phyloP scores from a whole-genome alignment of 2,888 invertebrate species.

The Phasia obesa region DNA sequence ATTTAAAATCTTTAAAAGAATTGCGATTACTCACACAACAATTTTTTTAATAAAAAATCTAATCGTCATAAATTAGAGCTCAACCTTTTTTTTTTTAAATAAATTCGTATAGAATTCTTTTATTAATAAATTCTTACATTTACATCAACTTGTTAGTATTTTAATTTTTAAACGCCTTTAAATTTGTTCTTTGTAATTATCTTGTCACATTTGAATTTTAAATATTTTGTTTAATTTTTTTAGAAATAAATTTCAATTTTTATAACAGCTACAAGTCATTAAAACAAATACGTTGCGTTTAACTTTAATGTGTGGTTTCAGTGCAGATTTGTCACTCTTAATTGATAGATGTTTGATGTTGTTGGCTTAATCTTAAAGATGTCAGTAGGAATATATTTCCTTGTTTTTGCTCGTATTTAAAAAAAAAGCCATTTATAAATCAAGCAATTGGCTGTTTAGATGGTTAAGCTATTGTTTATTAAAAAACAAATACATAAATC shows the following conservation, averaged over 20 bases:
- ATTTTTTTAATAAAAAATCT: no score
- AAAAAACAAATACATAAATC: neutral
- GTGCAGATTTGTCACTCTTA: conserved; percentile 39
- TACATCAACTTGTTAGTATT: neutral
- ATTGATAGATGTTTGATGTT: conserved; percentile 50
- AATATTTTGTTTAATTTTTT: conserved; percentile 35
- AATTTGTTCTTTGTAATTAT: conserved; percentile 33
- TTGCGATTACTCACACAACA: no score
- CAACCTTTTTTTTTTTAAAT: neutral
- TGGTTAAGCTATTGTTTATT: neutral
- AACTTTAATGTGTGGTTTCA: conserved; percentile 20
- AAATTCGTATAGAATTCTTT: neutral
- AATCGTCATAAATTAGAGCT: no score
- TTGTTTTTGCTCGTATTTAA: neutral
- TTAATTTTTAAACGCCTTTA: neutral
- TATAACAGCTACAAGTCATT: neutral
- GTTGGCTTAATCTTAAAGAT: conserved; percentile 37
- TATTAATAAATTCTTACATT: neutral
- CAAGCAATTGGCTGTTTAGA: conserved; percentile 12
- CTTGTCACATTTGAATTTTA: conserved; percentile 60
- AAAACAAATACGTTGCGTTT: neutral
- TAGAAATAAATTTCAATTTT: neutral
- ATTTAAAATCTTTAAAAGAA: no score
- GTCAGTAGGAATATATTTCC: conserved; percentile 45
- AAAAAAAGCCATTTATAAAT: neutral